Conservation (phyloP, 2,888 invertebrate genomes). For the Netelia inedita region DNA sequence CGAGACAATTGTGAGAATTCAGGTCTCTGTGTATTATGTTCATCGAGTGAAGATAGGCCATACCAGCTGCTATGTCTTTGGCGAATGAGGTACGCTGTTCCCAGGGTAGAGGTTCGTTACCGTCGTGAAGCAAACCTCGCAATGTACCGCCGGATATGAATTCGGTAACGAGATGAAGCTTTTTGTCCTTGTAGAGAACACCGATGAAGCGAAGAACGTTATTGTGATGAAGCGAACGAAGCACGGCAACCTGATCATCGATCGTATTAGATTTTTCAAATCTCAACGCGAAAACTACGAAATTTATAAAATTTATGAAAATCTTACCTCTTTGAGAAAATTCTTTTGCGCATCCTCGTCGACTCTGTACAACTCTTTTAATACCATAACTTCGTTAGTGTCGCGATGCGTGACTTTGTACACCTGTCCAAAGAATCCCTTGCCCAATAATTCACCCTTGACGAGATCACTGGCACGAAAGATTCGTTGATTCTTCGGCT, state of each 20-base stretch:
- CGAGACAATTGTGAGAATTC: constrained; percentile 97
- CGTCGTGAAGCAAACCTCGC: constrained; percentile 93
- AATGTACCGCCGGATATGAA: constrained; percentile 97
- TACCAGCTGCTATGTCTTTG: constrained; percentile 96
- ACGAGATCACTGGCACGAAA: constrained; percentile 97
- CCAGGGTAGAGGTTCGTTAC: constrained; percentile 91
- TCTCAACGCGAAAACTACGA: constrained; percentile 17
- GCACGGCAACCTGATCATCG: constrained; percentile 91
- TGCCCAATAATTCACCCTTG: constrained; percentile 95
- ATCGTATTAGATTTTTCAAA: constrained; percentile 8
- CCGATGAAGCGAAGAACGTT: constrained; percentile 97
- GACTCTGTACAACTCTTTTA: constrained; percentile 96
- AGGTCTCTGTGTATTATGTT: constrained; percentile 98
- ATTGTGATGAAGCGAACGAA: constrained; percentile 94
- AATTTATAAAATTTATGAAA: constrained; percentile 12
- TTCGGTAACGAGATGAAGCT: constrained; percentile 96
- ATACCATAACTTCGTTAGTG: constrained; percentile 97
- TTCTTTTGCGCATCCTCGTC: constrained; percentile 98
- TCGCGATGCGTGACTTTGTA: constrained; percentile 96
- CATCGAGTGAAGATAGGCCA: constrained; percentile 97
- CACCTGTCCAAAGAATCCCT: constrained; percentile 97
- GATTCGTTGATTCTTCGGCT: constrained; percentile 90
- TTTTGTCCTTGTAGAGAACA: constrained; percentile 96
- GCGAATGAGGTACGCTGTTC: constrained; percentile 93
- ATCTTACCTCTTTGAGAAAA: constrained; percentile 94